Evolutionary conservation across 1,140 invertebrate species (phyloP).

Genomic region (Potamilus streckersoni): DNA sequence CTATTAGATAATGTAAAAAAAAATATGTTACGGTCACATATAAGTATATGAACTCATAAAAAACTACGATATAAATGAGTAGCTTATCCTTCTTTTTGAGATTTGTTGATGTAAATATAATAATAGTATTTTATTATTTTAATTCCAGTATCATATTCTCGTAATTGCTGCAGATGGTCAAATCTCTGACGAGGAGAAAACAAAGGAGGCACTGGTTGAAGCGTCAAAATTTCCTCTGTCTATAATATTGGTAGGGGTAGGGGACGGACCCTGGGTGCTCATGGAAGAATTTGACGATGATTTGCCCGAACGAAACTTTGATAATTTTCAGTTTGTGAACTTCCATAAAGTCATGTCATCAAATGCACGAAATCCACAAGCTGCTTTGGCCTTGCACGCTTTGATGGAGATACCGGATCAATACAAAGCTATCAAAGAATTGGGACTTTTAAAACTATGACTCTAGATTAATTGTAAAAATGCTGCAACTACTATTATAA

Average conservation of each 20-base stretch:
- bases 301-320: slow-evolving; percentile 68
- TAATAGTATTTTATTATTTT: not conserved
- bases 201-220: slow-evolving; percentile 67
- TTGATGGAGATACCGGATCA: slow-evolving; percentile 70
- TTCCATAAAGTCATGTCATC: slow-evolving; percentile 61
- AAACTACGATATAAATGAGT: too few species aligned
- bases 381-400: slow-evolving; percentile 65
- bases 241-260: slow-evolving; percentile 63
- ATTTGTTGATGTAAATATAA: too few species aligned
- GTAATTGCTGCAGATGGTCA: slow-evolving; percentile 70
- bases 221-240: slow-evolving; percentile 69
- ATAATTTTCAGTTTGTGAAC: slow-evolving; percentile 71
- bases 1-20: too few species aligned
- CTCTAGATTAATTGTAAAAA: too few species aligned
- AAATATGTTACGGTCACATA: too few species aligned
- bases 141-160: slow-evolving; percentile 66
- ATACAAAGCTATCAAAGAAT: slow-evolving; percentile 65
- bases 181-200: slow-evolving; percentile 64
- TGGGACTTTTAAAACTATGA: slow-evolving; percentile 25
- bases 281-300: slow-evolving; percentile 69
- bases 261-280: slow-evolving; percentile 66
- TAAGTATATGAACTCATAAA: too few species aligned
- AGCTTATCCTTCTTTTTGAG: too few species aligned
- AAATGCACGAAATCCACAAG: slow-evolving; percentile 58
- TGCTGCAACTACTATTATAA: too few species aligned